phyloP scores from a whole-genome alignment of 2,797 vertebrate genomes.

The Tamandua tetradactyla region DNA sequence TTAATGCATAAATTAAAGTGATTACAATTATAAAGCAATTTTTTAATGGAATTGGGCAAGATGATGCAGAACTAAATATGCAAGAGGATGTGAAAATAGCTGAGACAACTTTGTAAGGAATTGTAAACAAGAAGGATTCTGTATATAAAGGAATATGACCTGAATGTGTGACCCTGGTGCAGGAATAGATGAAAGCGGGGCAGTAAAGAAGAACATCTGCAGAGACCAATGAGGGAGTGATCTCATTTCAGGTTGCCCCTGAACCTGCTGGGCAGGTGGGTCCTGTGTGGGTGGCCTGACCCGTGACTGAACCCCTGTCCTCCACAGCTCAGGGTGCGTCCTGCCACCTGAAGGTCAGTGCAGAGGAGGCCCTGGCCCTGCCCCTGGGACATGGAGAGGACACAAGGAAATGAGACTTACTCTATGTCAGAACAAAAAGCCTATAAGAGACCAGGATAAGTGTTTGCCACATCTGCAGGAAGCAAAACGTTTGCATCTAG shows the following conservation, averaged over 20 bases:
- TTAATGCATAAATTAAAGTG: neutral
- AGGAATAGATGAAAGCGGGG: neutral
- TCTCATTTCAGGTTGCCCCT: no score
- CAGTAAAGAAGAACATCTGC: no score
- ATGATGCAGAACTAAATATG: neutral
- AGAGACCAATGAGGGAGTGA: no score
- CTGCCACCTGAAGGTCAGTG: no score
- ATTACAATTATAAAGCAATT: neutral
- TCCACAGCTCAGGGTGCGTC: no score
- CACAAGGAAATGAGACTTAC: no score
- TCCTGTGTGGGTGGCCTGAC: no score
- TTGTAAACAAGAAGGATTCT: neutral
- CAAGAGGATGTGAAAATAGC: neutral
- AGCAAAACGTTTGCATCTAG: neutral
- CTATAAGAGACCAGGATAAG: neutral
- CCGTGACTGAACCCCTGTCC: no score
- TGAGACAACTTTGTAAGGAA: neutral
- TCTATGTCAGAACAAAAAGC: no score
- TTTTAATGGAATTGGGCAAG: neutral
- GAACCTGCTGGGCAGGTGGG: no score
- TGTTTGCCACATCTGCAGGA: accelerated
- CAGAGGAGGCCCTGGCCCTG: no score
- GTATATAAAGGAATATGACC: neutral
- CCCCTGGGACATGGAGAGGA: no score
- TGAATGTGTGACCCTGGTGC: neutral